Conservation (phyloP, 35 echinoderm and acorn worm genomes). For the Apostichopus parvimensis region DNA sequence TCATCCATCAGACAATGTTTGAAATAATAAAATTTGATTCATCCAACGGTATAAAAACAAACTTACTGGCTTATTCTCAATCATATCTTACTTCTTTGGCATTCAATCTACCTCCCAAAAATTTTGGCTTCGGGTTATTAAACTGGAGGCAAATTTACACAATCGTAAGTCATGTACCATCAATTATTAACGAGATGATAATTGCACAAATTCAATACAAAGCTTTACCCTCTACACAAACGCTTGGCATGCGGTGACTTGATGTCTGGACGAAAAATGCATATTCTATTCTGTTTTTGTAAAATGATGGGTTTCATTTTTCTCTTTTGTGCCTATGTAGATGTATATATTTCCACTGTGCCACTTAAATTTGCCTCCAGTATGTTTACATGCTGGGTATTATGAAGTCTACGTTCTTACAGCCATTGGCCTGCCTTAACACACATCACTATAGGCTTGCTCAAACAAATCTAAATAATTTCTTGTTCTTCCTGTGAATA, state of each 20-base stretch:
- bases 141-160: not conserved
- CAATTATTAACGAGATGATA: not conserved
- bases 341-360: not conserved
- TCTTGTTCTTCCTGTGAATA: conserved; percentile 3
- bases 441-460: not conserved
- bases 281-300: not conserved
- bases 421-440: not conserved
- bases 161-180: not conserved
- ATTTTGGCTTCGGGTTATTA: not conserved
- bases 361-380: not conserved
- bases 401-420: not conserved
- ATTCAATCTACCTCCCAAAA: not conserved
- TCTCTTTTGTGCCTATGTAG: not conserved
- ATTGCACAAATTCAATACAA: not conserved
- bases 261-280: not conserved
- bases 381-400: not conserved
- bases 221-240: not conserved
- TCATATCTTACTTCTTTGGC: not conserved
- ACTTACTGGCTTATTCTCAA: not conserved
- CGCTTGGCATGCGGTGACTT: not conserved
- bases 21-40: not conserved
- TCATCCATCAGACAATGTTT: not conserved
- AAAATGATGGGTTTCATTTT: not conserved
- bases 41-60: not conserved
- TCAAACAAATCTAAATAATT: conserved; percentile 12